phyloP scores from a whole-genome alignment of 2,797 vertebrate species.

The Myotis vivesi region DNA sequence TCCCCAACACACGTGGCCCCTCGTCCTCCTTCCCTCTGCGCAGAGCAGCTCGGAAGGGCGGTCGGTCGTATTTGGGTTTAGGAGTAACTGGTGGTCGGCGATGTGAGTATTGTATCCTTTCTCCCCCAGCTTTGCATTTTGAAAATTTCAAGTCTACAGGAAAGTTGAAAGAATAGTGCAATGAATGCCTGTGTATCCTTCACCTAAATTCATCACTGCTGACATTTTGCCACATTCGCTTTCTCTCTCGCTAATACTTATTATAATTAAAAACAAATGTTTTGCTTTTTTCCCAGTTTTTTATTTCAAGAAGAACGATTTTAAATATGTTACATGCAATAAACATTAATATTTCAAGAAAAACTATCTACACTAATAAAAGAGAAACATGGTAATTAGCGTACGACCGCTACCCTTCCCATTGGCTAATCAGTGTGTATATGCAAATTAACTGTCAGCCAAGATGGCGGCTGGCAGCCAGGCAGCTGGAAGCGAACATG shows the following conservation, averaged over 20 bases:
- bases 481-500: no score
- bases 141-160: background rate
- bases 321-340: no score
- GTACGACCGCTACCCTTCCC: no score
- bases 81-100: conserved; percentile 46
- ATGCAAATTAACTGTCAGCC: no score
- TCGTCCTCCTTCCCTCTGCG: background rate
- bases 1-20: background rate
- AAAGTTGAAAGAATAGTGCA: background rate
- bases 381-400: no score
- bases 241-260: background rate
- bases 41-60: conserved; percentile 7
- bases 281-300: no score
- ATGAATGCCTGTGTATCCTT: background rate
- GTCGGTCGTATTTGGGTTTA: conserved; percentile 33
- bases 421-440: no score
- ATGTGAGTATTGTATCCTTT: background rate
- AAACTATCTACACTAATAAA: no score
- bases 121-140: background rate
- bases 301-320: no score
- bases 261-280: background rate
- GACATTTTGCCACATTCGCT: background rate
- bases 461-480: no score
- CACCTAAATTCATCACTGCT: background rate
- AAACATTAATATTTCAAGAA: no score